phyloP scores from a whole-genome alignment of 2,888 invertebrate genomes.

The Limnephilus auricula region DNA sequence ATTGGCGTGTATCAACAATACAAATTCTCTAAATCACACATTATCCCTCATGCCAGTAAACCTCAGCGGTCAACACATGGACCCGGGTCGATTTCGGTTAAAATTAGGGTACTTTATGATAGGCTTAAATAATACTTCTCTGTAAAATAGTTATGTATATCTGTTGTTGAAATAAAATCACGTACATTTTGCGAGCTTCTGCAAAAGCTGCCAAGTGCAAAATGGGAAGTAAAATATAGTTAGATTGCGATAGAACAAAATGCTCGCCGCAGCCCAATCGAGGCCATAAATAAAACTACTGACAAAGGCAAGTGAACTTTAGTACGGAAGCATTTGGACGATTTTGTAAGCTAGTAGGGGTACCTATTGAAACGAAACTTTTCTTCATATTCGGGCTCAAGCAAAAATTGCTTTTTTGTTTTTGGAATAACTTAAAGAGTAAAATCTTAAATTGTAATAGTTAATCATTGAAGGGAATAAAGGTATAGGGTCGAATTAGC shows the following conservation, averaged over 20 bases:
- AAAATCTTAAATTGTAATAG: too few relatives aligned
- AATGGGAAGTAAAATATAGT: not conserved
- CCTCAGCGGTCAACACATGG: too few relatives aligned
- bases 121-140: not conserved
- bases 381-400: too few relatives aligned
- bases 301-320: not conserved
- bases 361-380: too few relatives aligned
- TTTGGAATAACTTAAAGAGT: too few relatives aligned
- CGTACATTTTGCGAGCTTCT: not conserved
- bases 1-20: too few relatives aligned
- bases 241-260: not conserved
- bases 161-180: not conserved
- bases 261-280: not conserved
- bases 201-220: not conserved
- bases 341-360: not conserved
- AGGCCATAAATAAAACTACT: not conserved
- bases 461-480: too few relatives aligned
- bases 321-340: not conserved
- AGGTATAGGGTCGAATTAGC: too few relatives aligned
- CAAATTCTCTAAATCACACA: too few relatives aligned
- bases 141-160: not conserved
- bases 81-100: not conserved
- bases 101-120: not conserved
- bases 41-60: too few relatives aligned
- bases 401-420: too few relatives aligned